These are phyloP conservation scores for Macropus fuliginosus DNA, from an alignment of 2,797 vertebrate genomes.

Conservation along the genomic window DNA sequence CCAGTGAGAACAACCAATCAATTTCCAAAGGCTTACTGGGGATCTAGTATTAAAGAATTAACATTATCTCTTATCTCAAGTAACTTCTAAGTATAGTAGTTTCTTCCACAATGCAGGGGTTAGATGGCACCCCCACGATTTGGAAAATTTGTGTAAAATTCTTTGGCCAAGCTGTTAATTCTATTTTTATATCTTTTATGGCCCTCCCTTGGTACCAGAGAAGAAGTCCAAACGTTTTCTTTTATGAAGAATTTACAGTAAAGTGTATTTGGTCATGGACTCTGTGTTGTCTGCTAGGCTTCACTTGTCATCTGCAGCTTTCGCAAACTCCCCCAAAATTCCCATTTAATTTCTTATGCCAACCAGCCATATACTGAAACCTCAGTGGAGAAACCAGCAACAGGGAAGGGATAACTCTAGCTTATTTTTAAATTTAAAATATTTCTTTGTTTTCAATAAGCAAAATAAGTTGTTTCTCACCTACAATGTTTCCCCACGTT, in stretches of 20 bases:
- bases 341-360: neutral
- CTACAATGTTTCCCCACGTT: conserved; percentile 98
- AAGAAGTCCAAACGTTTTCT: neutral
- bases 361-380: neutral
- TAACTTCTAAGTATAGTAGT: neutral
- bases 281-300: neutral
- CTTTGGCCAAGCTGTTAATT: neutral
- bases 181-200: neutral
- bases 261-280: neutral
- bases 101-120: neutral
- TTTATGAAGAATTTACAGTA: neutral
- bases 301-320: neutral
- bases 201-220: neutral
- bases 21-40: neutral
- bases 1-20: neutral
- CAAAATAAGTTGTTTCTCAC: conserved; percentile 80
- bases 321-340: neutral
- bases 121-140: neutral
- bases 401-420: neutral
- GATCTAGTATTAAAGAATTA: neutral
- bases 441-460: neutral
- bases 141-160: neutral
- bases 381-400: neutral
- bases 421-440: neutral
- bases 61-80: neutral